These are phyloP conservation scores for Gadopsis marmoratus DNA, from an alignment of 2,797 vertebrate species.

Conservation along the genomic window DNA sequence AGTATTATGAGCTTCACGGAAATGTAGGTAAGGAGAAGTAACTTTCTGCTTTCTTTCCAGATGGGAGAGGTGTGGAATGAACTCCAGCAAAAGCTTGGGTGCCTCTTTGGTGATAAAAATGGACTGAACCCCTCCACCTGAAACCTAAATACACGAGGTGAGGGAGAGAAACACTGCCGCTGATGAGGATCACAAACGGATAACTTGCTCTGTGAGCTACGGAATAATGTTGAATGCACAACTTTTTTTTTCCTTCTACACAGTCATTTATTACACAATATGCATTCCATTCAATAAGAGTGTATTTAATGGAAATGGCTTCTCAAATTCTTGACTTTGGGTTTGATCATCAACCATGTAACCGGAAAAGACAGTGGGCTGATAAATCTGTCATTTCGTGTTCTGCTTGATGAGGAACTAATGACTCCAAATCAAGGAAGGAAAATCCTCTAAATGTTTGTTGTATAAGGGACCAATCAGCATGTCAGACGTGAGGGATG, in stretches of 20 bases:
- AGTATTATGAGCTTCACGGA: background rate
- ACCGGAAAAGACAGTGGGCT: conserved; percentile 28
- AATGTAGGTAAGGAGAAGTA: background rate
- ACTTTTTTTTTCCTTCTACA: background rate
- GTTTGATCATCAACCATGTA: conserved; percentile 20
- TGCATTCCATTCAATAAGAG: conserved; percentile 35
- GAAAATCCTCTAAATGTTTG: conserved; percentile 16
- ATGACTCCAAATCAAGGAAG: conserved; percentile 28
- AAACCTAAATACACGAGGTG: conserved; percentile 69
- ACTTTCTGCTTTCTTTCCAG: conserved; percentile 74
- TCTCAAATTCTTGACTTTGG: background rate
- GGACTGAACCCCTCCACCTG: conserved; percentile 79
- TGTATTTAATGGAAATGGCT: conserved; percentile 13
- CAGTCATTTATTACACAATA: background rate
- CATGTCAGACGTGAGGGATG: background rate
- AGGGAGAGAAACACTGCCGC: conserved; percentile 34
- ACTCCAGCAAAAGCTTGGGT: conserved; percentile 94
- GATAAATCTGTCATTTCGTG: conserved; percentile 20
- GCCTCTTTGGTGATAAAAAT: conserved; percentile 89
- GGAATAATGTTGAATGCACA: conserved; percentile 15
- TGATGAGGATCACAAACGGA: conserved; percentile 46
- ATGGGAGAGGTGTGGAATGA: conserved; percentile 98
- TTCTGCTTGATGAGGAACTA: conserved; percentile 26
- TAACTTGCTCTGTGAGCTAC: conserved; percentile 43
- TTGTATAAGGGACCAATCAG: conserved; percentile 42